phyloP scores from a whole-genome alignment of 2,113 vertebrate genomes.

The Bostrychus sinensis region DNA sequence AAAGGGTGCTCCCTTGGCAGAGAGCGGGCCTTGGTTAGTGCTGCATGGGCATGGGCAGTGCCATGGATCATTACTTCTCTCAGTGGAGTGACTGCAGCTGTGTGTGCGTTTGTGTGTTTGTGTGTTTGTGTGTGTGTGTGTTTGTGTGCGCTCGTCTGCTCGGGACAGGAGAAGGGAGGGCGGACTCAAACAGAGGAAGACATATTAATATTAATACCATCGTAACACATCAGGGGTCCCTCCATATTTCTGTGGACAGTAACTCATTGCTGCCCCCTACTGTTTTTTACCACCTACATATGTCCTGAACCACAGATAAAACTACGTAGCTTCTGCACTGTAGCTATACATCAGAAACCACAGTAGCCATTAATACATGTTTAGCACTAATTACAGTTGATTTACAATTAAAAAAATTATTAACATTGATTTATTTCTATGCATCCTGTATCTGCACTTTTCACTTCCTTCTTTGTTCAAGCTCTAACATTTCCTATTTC shows the following conservation, averaged over 20 bases:
- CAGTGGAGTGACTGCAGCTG: conserved; percentile 43
- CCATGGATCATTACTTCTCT: conserved; percentile 80
- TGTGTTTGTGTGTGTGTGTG: not conserved
- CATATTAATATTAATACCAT: conserved; percentile 63
- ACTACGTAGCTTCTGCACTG: no score
- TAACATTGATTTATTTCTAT: not conserved
- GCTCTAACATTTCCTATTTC: conserved; percentile 39
- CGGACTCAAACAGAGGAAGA: conserved; percentile 36
- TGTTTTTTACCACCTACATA: no score
- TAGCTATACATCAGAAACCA: no score
- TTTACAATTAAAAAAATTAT: not conserved
- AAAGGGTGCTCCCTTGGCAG: conserved; percentile 66
- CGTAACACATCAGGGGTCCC: conserved; percentile 36
- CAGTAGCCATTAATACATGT: not conserved
- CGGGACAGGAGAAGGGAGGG: conserved; percentile 56
- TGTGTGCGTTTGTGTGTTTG: no score
- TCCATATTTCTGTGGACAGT: conserved; percentile 47
- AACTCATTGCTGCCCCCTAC: conserved; percentile 70
- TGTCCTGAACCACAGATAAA: not conserved
- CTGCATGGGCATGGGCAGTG: conserved; percentile 73
- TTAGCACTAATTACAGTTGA: not conserved
- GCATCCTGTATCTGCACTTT: conserved; percentile 13
- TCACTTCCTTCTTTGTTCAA: conserved; percentile 24
- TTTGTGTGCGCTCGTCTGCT: not conserved
- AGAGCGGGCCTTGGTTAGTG: conserved; percentile 56